Base-by-base conservation (phyloP, 2,888 invertebrate species). In the Drosophila multiciliata region DNA sequence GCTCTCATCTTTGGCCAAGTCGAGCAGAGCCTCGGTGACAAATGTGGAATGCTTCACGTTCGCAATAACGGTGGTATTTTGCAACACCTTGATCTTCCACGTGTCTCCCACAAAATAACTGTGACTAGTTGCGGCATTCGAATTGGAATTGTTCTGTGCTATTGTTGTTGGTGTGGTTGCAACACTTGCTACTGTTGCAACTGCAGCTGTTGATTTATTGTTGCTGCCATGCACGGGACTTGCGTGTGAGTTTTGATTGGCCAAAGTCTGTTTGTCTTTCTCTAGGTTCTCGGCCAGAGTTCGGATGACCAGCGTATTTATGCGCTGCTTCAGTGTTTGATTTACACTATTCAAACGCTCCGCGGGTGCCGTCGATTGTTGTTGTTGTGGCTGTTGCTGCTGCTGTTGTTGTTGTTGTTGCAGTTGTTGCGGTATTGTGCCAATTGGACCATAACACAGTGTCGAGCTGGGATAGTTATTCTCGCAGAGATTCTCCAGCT, bases 221-320 rank as follows among this genome's bases (percentile, higher is more conserved):
- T 68, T 69, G 70, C 63, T 73, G 54, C 82, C 83, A 78, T 92
- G 92, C 67, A 89, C 85, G 35, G 92, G 93, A 81, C 92, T 93
- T 20, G 87, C 80, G 66, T 91, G 90, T 3, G 83, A 94, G 15
- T 86, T 78, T 68, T 90, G 92, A 72, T 91, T 91, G 12, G 90
- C 91, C 76, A 92, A 75, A 40, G 89, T 80, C 70, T 93, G 92
- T 64, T 93, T 93, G 63, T 93, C 93, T 76, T 93, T 93, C 69
- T 93, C 95, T 93, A 95, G 96, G 92, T 98, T 98, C 91, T 98
- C 97, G 52, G 98, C 98, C 73, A 98, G 94, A 59, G 98, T 98
- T 92, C 97, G 97, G 91, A 98, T 96, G 2, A 98, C 96, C 90
- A 98, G 95, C 68, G 95, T 97, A 93, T 97, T 98, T 71, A 98